Conservation (phyloP, 2,797 vertebrate species). For the Zalophus californianus region DNA sequence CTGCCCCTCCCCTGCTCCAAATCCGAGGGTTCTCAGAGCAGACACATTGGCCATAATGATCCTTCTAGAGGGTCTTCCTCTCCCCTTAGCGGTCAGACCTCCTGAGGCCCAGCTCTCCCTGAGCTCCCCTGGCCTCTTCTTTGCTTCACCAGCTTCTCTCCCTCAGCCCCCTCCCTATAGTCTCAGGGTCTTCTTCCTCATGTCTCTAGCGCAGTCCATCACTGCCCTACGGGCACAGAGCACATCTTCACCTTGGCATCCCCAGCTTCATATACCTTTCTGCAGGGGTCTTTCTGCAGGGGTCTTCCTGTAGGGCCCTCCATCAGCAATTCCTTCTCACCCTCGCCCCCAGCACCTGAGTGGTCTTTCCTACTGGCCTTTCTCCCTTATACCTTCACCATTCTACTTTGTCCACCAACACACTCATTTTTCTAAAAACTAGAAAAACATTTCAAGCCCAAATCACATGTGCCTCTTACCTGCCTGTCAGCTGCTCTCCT, state of each 20-base stretch:
- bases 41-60: not conserved
- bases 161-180: accelerated
- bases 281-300: not conserved
- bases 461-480: not conserved
- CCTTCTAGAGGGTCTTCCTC: not conserved
- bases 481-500: not conserved
- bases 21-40: not conserved
- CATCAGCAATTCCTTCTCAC: not conserved
- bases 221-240: not conserved
- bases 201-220: too few relatives aligned
- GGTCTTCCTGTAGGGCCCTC: not conserved
- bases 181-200: not conserved
- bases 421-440: not conserved
- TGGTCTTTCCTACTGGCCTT: not conserved
- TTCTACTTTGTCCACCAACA: not conserved
- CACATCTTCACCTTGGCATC: not conserved
- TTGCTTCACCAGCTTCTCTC: too few relatives aligned
- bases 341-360: not conserved
- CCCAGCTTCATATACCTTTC: not conserved
- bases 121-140: not conserved
- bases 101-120: not conserved
- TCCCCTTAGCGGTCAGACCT: not conserved
- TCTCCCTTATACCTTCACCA: not conserved
- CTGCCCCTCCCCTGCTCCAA: not conserved
- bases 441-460: not conserved